Conservation (phyloP, 2,797 vertebrate genomes). For the Protosalanx chinensis region DNA sequence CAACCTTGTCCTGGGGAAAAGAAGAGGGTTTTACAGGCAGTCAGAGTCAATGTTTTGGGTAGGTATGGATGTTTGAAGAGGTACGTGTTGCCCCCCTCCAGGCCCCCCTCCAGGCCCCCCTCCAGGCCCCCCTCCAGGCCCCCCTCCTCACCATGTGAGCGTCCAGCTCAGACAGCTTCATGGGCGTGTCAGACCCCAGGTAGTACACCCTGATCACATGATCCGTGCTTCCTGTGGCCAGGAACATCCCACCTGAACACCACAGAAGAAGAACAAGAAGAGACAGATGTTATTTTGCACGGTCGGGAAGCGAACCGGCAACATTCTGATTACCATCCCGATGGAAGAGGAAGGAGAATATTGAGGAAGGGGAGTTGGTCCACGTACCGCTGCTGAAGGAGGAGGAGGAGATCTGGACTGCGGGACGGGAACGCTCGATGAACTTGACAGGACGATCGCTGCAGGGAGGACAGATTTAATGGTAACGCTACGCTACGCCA, state of each 20-base stretch:
- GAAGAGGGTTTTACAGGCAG: not conserved
- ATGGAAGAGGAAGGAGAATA: not conserved
- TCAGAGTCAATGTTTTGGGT: not conserved
- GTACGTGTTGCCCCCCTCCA: not conserved
- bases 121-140: not conserved
- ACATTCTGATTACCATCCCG: no score
- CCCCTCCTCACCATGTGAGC: conserved; percentile 82
- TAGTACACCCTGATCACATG: conserved; percentile 97
- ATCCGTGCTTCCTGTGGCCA: conserved; percentile 95
- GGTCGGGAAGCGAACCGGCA: no score
- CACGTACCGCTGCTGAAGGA: conserved; percentile 92
- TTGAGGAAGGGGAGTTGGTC: not conserved
- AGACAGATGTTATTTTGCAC: not conserved
- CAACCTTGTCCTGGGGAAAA: conserved; percentile 88
- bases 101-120: conserved; percentile 15
- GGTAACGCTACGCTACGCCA: no score
- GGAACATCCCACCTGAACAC: conserved; percentile 91
- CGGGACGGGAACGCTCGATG: conserved; percentile 92
- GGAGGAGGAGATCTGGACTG: conserved; percentile 94
- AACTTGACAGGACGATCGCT: conserved; percentile 95
- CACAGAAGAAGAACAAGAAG: conserved; percentile 12
- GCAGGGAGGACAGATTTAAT: conserved; percentile 1
- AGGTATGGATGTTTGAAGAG: not conserved
- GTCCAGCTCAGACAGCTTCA: conserved; percentile 94
- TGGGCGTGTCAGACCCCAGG: conserved; percentile 86